Evolutionary conservation across 1,140 invertebrate species (phyloP), one percentile per base, ranked within the genome.

Genomic region (Scaptomyza pallida): DNA sequence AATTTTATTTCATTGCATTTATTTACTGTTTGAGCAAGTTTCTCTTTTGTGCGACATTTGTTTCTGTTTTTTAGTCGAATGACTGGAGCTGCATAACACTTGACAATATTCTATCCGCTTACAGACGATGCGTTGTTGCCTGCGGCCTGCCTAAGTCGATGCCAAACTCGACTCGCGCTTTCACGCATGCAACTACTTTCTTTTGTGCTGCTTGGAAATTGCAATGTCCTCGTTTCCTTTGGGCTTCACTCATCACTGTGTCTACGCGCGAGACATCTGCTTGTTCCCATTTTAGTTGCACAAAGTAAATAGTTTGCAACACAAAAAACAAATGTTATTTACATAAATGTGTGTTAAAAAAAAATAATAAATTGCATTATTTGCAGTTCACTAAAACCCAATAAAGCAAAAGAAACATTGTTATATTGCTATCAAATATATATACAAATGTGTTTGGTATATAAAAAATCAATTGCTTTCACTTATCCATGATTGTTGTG

Each of bases 1-100:
- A 72, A 78, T 78, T 83, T 83, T 52, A 75, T 78, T 82, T 74
- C 57, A 82, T 78, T 82, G 70, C 57, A 82, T 81, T 83, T 72
- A 82, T 75, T 75, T 72, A 73, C 63, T 67, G 61, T 55, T 64
- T 64, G 17, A 64, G 23, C 45, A 70, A 70, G 67, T 70, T 70
- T 65, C n/a, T n/a, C n/a, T 60, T 40, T 10, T 48, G 37, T 8
- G 23, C 63, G 70, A 75, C 79, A 82, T 83, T 82, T 75, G 69
- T 72, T 83, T 75, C 62, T 64, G 75, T 83, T 83, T 83, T 44
- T 30, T 8, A 9, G 26, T 26, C 47, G 43, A 19, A 35, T 44
- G 55, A 52, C 64, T 45, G 23, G 26, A 51, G 40, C 26, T 6
- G 26, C 26, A 9, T n/a, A n/a, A n/a, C n/a, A n/a, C n/a, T n/a